Percentiles rank a stretch among this genome's conserved stretches.
Evolutionary conservation across 2,888 invertebrate genomes (phyloP).

Genomic region (Scelioninae gen. 2): DNA sequence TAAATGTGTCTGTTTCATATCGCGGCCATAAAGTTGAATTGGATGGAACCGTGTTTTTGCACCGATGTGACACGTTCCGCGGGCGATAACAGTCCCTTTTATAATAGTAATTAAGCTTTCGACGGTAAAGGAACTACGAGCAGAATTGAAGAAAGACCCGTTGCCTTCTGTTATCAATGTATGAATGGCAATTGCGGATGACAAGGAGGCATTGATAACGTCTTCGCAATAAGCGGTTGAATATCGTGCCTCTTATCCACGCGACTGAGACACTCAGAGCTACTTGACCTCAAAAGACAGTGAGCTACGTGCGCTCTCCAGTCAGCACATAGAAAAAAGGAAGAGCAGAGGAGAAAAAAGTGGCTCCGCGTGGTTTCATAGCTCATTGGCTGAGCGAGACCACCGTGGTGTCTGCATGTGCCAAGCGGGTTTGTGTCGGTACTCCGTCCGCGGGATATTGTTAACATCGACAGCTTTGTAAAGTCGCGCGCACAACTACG

Average conservation of each 20-base stretch:
- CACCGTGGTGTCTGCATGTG: slow-evolving; percentile 34
- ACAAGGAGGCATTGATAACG: slow-evolving; percentile 59
- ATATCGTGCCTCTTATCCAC: slow-evolving; percentile 57
- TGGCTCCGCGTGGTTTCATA: slow-evolving; percentile 49
- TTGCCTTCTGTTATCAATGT: slow-evolving; percentile 39
- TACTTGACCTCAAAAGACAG: slow-evolving; percentile 60
- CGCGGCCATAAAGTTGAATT: slow-evolving; percentile 37
- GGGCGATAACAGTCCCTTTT: slow-evolving; percentile 27
- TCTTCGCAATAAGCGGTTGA: slow-evolving; percentile 55
- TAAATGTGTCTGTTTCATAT: slow-evolving; percentile 35
- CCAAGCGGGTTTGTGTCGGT: slow-evolving; percentile 33
- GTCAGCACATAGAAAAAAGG: slow-evolving; percentile 44
- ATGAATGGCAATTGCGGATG: slow-evolving; percentile 56
- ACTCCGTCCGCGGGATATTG: slow-evolving; percentile 47
- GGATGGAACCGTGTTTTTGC: slow-evolving; percentile 33
- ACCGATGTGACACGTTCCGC: slow-evolving; percentile 22
- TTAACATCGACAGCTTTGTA: slow-evolving; percentile 62
- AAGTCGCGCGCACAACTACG: slow-evolving; percentile 60
- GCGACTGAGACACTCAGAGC: slow-evolving; percentile 54
- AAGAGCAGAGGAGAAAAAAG: slow-evolving; percentile 17
- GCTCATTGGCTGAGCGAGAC: slow-evolving; percentile 48
- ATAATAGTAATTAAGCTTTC: slow-evolving; percentile 55
- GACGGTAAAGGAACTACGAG: slow-evolving; percentile 22
- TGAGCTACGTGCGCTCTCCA: slow-evolving; percentile 55
- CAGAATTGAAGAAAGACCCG: slow-evolving; percentile 37